A percentile compares a stretch with the other conserved stretches of the same genome.
Conservation (phyloP, 2,888 invertebrate genomes). For the Cryptus armator region DNA sequence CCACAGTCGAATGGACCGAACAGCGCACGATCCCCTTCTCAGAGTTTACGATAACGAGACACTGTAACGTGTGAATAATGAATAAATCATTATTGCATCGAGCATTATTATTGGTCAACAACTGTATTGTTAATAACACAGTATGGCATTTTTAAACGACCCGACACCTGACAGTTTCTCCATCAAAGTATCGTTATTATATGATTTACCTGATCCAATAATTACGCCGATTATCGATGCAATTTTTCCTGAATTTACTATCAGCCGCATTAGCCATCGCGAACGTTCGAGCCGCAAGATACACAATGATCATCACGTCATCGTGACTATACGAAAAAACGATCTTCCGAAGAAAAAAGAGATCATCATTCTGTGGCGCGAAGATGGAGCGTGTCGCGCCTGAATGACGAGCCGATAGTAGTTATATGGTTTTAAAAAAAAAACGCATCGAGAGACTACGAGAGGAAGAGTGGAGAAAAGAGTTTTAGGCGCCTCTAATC, state of each 20-base stretch:
- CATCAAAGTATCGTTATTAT: constrained; percentile 16
- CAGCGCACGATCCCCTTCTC: background rate
- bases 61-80: constrained; percentile 16
- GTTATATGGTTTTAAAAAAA: background rate
- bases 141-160: background rate
- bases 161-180: constrained; percentile 18
- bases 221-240: constrained; percentile 41
- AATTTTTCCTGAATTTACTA: constrained; percentile 18
- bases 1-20: background rate
- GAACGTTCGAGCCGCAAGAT: background rate
- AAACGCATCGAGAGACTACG: constrained; percentile 10
- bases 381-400: constrained; percentile 2
- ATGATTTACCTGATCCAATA: constrained; percentile 27
- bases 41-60: background rate
- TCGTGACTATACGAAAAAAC: constrained; percentile 13
- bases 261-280: background rate
- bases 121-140: background rate
- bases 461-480: constrained; percentile 31
- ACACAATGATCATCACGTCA: constrained; percentile 5
- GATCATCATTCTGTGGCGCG: constrained; percentile 34
- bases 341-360: constrained; percentile 17
- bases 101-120: background rate
- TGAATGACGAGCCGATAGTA: constrained; percentile 36
- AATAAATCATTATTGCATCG: background rate
- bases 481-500: constrained; percentile 57